Evolutionary conservation across 2,888 invertebrate genomes (phyloP).

Genomic region (Leptopilina drosophilae): DNA sequence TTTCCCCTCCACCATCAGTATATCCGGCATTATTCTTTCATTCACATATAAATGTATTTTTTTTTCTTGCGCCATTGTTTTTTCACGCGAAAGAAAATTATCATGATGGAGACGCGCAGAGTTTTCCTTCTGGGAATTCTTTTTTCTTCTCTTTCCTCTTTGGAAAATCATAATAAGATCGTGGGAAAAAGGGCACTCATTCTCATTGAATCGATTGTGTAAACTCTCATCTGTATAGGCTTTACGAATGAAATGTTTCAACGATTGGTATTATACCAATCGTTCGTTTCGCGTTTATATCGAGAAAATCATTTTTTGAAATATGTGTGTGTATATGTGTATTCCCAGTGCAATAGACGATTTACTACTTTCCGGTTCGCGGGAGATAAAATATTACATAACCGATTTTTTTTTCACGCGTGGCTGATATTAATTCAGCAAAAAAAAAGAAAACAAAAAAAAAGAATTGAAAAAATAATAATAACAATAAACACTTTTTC

Average conservation of each 20-base stretch:
- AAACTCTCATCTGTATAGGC: slow-evolving; percentile 9
- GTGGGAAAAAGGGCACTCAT: slow-evolving; percentile 25
- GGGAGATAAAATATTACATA: slow-evolving; percentile 29
- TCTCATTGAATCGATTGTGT: slow-evolving; percentile 30
- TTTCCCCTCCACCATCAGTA: no score
- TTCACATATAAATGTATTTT: no score
- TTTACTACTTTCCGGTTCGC: slow-evolving; percentile 18
- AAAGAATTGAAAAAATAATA: no score
- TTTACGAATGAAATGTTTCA: slow-evolving; percentile 16
- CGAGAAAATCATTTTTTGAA: slow-evolving; percentile 34
- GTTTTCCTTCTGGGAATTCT: no score
- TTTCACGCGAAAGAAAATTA: no score
- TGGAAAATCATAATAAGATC: slow-evolving; percentile 35
- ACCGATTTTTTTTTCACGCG: slow-evolving; percentile 37
- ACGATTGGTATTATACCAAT: slow-evolving; percentile 4
- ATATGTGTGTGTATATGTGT: slow-evolving; percentile 24
- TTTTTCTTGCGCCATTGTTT: no score
- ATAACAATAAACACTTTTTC: background rate
- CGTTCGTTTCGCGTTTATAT: slow-evolving; percentile 27
- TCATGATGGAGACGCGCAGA: no score
- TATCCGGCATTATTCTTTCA: no score
- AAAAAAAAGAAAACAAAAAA: background rate
- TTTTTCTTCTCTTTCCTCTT: no score
- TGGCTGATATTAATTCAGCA: slow-evolving; percentile 30
- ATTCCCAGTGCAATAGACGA: slow-evolving; percentile 30